phyloP scores from a whole-genome alignment of 1,140 invertebrate genomes.

The Drosophila rhopaloa region DNA sequence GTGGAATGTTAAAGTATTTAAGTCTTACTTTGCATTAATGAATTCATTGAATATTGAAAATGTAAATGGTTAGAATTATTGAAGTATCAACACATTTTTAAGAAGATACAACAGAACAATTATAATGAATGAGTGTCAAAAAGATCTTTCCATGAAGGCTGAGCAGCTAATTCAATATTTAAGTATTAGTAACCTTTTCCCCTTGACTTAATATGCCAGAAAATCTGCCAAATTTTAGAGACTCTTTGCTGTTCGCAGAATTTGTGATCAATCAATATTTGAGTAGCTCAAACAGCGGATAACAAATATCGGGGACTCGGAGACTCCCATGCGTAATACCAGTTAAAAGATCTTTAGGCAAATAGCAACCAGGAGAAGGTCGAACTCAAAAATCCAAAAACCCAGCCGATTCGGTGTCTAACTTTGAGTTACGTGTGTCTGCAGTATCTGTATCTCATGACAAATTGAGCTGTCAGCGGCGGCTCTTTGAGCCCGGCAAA shows the following conservation, averaged over 20 bases:
- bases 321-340: slow-evolving; percentile 70
- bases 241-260: slow-evolving; percentile 51
- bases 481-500: slow-evolving; percentile 54
- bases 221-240: slow-evolving; percentile 5
- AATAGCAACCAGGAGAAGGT: slow-evolving; percentile 49
- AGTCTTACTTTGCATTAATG: no score
- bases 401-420: slow-evolving; percentile 12
- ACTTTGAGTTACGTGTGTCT: slow-evolving; percentile 29
- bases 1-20: no score
- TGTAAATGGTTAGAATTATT: no score
- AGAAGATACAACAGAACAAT: no score
- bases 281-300: slow-evolving; percentile 20
- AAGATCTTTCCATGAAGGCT: background rate
- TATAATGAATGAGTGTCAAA: no score
- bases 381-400: slow-evolving; percentile 7
- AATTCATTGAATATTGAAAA: no score
- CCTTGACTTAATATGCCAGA: slow-evolving; percentile 1
- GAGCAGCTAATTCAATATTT: background rate
- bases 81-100: no score
- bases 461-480: slow-evolving; percentile 77
- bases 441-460: slow-evolving; percentile 49
- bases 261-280: slow-evolving; percentile 57
- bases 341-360: slow-evolving; percentile 47
- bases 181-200: background rate
- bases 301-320: slow-evolving; percentile 30